These are phyloP conservation scores for Coregonus ussuriensis DNA, from an alignment of 2,797 vertebrate genomes.

Conservation along the genomic window DNA sequence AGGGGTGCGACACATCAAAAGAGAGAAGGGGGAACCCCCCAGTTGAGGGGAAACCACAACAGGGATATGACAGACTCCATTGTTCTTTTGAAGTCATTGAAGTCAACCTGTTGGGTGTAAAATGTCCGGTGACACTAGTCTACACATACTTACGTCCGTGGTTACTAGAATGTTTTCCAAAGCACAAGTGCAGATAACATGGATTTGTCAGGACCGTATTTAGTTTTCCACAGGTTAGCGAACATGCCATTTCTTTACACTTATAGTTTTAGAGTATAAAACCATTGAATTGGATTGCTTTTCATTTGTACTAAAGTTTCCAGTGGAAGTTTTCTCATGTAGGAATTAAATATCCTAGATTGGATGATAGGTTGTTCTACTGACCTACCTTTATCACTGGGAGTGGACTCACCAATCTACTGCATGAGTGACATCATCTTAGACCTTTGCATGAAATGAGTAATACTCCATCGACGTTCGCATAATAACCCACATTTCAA, in stretches of 20 bases:
- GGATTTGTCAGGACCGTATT: neutral
- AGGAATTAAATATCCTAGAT: neutral
- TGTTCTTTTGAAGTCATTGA: constrained; percentile 58
- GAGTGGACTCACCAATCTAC: neutral
- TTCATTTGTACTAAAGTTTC: neutral
- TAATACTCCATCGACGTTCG: constrained; percentile 1
- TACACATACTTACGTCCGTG: constrained; percentile 11
- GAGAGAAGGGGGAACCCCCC: constrained; percentile 34
- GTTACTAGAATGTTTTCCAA: constrained; percentile 1
- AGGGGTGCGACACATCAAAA: constrained; percentile 62
- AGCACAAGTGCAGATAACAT: neutral
- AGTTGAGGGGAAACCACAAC: constrained; percentile 37
- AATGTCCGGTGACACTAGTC: constrained; percentile 47
- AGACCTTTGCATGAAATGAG: constrained; percentile 20
- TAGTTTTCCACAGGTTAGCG: neutral
- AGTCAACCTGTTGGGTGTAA: constrained; percentile 54
- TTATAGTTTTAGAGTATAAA: too few species aligned
- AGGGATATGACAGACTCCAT: constrained; percentile 55
- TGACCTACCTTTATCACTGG: neutral
- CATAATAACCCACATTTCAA: constrained; percentile 40
- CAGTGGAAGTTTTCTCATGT: neutral
- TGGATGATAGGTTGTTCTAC: neutral
- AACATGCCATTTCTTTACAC: neutral
- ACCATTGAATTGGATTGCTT: too few species aligned
- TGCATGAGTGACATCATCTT: neutral